Conservation (phyloP, 2,113 vertebrate genomes). For the Grus americana region DNA sequence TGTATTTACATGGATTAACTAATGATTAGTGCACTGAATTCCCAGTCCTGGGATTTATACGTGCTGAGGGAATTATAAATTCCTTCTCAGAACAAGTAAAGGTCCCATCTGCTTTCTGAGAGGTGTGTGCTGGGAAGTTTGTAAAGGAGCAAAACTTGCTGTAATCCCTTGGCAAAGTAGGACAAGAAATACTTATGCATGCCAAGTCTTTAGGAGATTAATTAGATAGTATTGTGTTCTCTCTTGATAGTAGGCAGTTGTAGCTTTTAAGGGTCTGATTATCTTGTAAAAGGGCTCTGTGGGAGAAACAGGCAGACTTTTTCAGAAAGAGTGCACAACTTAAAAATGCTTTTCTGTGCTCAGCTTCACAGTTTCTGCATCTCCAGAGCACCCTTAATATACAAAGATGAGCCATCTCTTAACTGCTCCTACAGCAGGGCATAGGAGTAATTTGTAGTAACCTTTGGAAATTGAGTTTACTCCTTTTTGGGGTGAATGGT, state of each 20-base stretch:
- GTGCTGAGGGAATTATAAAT: neutral
- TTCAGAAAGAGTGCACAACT: neutral
- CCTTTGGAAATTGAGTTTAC: neutral
- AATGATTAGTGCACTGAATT: neutral
- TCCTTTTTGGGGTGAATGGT: neutral
- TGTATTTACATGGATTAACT: neutral
- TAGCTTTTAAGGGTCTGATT: neutral
- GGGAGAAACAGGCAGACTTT: neutral
- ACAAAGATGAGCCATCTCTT: neutral
- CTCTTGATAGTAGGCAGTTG: neutral
- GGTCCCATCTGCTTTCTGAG: neutral
- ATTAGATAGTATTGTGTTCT: neutral
- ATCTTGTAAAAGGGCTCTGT: neutral
- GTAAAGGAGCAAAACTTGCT: neutral
- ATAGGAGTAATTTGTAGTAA: neutral
- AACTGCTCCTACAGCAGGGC: neutral
- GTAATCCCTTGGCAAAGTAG: neutral
- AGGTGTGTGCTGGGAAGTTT: neutral
- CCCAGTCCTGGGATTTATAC: neutral
- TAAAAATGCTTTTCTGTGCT: neutral
- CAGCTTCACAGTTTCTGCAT: neutral
- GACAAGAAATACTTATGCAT: neutral
- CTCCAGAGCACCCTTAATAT: neutral
- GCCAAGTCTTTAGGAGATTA: neutral
- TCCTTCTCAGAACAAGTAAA: neutral